These are phyloP conservation scores for Sapayoa aenigma DNA, from an alignment of 2,113 vertebrate species.

Conservation along the genomic window DNA sequence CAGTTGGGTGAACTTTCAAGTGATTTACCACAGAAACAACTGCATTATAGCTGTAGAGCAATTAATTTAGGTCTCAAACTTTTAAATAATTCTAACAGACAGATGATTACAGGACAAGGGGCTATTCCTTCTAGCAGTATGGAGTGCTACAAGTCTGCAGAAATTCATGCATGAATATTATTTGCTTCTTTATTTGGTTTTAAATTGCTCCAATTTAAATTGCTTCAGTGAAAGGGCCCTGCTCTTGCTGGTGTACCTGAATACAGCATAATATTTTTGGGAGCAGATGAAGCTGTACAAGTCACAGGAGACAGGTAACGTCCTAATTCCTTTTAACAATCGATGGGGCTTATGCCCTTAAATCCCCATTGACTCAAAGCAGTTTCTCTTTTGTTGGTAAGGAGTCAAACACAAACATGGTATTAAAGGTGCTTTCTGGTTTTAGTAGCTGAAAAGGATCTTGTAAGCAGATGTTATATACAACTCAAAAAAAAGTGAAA, in stretches of 20 bases:
- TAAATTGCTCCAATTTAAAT: background rate
- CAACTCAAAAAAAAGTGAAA: background rate
- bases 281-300: background rate
- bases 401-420: background rate
- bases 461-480: background rate
- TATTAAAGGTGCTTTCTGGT: background rate
- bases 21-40: background rate
- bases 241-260: background rate
- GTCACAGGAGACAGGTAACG: background rate
- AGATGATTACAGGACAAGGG: background rate
- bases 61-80: background rate
- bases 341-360: background rate
- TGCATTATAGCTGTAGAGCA: background rate
- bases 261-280: background rate
- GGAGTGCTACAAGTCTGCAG: background rate
- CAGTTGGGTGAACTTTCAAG: background rate
- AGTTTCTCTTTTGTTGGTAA: background rate
- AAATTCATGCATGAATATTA: background rate
- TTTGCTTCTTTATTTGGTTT: background rate
- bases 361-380: background rate
- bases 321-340: background rate
- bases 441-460: background rate
- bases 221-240: background rate
- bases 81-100: background rate
- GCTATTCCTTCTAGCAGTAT: background rate